A percentile compares a stretch with the other conserved stretches of the same genome.
These are phyloP conservation scores for Denticeps clupeoides DNA, from an alignment of 2,797 vertebrate genomes.

Conservation along the genomic window DNA sequence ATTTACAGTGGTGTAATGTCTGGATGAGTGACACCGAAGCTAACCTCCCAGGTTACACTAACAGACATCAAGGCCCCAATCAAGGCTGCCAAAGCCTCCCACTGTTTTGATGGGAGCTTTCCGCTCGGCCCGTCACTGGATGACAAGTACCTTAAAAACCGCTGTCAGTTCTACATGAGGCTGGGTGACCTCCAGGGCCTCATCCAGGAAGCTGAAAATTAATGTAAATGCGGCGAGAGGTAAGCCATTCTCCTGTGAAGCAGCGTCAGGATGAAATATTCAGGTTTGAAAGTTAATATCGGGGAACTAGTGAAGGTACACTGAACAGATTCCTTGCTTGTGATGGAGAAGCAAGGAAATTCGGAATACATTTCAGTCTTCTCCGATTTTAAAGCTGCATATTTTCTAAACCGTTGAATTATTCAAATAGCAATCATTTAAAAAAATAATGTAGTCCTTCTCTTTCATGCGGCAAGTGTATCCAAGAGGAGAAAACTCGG, in stretches of 20 bases:
- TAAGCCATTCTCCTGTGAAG: constrained; percentile 33
- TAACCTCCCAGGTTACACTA: constrained; percentile 40
- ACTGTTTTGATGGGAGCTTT: constrained; percentile 41
- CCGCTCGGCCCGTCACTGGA: constrained; percentile 46
- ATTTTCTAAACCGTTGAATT: constrained; percentile 31
- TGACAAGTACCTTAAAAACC: constrained; percentile 54
- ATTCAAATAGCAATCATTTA: constrained; percentile 35
- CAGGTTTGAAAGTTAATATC: constrained; percentile 39
- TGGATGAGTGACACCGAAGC: constrained; percentile 38
- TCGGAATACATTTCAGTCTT: constrained; percentile 33
- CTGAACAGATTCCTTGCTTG: constrained; percentile 22
- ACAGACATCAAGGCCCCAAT: constrained; percentile 46
- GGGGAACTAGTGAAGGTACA: constrained; percentile 30
- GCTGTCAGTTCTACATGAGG: constrained; percentile 49
- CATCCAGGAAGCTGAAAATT: constrained; percentile 38
- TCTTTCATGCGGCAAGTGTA: constrained; percentile 12
- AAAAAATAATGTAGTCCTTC: constrained; percentile 30
- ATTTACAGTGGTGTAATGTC: constrained; percentile 34
- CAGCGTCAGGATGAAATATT: constrained; percentile 41
- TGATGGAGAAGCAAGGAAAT: constrained; percentile 11
- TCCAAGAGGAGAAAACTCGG: no score
- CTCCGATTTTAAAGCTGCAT: constrained; percentile 27
- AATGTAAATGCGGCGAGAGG: constrained; percentile 45
- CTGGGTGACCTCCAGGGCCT: constrained; percentile 38
- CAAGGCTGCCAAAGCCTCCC: constrained; percentile 36